Percentiles rank a stretch among this genome's conserved stretches.
phyloP scores from a whole-genome alignment of 1,140 invertebrate genomes.

The Homalodisca vitripennis region DNA sequence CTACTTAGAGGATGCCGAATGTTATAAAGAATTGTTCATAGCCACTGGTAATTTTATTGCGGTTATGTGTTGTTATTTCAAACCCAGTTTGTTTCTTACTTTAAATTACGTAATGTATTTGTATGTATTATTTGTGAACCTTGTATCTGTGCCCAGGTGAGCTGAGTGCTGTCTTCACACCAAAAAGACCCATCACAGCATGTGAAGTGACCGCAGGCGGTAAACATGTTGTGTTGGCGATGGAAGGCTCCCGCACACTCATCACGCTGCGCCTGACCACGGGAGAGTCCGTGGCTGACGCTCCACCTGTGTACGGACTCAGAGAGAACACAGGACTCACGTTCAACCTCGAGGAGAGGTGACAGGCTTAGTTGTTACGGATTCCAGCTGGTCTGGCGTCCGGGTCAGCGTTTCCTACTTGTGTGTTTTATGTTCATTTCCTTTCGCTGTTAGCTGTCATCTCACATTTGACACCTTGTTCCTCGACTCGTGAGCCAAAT shows the following conservation, averaged over 20 bases:
- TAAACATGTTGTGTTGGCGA: slow-evolving; percentile 56
- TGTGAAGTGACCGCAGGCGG: slow-evolving; percentile 74
- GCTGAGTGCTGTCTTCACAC: slow-evolving; percentile 75
- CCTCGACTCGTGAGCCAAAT: no score
- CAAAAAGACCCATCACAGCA: slow-evolving; percentile 68
- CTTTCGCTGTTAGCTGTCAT: slow-evolving; percentile 5
- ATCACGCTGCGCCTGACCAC: slow-evolving; percentile 14
- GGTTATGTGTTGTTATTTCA: background rate
- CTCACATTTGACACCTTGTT: background rate
- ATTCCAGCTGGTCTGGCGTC: slow-evolving; percentile 16
- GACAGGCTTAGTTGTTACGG: slow-evolving; percentile 10
- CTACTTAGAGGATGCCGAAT: no score
- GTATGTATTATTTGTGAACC: no score
- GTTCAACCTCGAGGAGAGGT: slow-evolving; percentile 43
- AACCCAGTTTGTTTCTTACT: background rate
- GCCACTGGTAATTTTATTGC: background rate
- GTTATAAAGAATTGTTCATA: slow-evolving; percentile 4
- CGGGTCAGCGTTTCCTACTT: background rate
- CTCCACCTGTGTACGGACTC: slow-evolving; percentile 22
- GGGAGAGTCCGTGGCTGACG: background rate
- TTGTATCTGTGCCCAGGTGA: no score
- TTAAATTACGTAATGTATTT: background rate
- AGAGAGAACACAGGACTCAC: slow-evolving; percentile 45
- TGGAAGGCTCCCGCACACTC: slow-evolving; percentile 6
- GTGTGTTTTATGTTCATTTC: slow-evolving; percentile 3